Base-by-base conservation (phyloP, 37 sponge, comb jelly and placozoan genomes). In the Haliclona indistincta region DNA sequence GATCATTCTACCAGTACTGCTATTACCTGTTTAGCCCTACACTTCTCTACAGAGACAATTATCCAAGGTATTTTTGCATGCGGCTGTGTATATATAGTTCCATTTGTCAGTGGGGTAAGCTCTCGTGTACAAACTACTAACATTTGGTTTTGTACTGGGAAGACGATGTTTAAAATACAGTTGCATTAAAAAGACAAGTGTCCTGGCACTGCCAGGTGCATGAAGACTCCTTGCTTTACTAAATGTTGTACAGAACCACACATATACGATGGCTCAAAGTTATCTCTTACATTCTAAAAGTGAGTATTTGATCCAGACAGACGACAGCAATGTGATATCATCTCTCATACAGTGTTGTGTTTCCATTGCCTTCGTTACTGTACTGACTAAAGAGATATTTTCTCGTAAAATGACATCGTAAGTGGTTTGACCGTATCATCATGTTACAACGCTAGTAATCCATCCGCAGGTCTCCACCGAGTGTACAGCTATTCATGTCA, bases 21-120 rank as follows among this genome's bases (percentile, higher is more conserved):
- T 94, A 94, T 78, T 94, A 90, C 56, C 78, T 90, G n/a, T 90
- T 94, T 74, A 53, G 71, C 44, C 95, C 95, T 11, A 94, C 91
- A 4, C 74, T 90, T 20, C 68, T 94, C 17, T 94, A 94, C 71
- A 63, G 91, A 26, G 91, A 94, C 74, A 39, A 74, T 25, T 94
- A 94, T 54, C 91, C 95, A 0, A 80, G 78, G 93, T 92, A 53
- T 11, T 55, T 2, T 13, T n/a, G 7, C n/a, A 41, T 39, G 54
- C 20, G 20, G 15, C 17, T 41, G 40, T 4, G n/a, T 17, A n/a
- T n/a, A n/a, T n/a, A n/a, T n/a, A n/a, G n/a, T n/a, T n/a, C n/a
- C n/a, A 32, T 51, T 71, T 35, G 20, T 1, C 41, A 77, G 78
- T 23, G n/a, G n/a, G n/a, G n/a, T n/a, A n/a, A n/a, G n/a, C n/a